Conservation (phyloP, 2,113 vertebrate species). For the Saguinus imperator region DNA sequence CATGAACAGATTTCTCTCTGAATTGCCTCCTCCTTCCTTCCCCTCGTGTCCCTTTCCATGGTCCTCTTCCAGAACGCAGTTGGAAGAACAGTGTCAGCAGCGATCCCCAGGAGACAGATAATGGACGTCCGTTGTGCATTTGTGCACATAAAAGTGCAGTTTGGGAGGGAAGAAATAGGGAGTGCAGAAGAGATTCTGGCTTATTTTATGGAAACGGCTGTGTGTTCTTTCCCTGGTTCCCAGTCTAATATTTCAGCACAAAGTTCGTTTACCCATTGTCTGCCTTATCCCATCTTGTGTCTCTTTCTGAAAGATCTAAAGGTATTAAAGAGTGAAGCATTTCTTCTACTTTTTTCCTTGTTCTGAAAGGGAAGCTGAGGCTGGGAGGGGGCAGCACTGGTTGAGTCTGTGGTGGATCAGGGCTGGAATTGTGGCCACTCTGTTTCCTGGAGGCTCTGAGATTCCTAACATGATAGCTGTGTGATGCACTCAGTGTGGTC, state of each 20-base stretch:
- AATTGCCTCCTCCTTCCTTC: not conserved
- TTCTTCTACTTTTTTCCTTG: not conserved
- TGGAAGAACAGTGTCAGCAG: not conserved
- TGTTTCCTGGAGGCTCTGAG: not conserved
- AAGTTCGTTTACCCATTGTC: not conserved
- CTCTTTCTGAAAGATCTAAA: not conserved
- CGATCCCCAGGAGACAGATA: not conserved
- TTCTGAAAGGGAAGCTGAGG: not conserved
- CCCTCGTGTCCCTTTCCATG: not conserved
- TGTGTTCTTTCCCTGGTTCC: not conserved
- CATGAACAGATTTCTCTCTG: too few species aligned
- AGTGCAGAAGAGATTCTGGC: not conserved
- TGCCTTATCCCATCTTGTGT: not conserved
- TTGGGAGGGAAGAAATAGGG: not conserved
- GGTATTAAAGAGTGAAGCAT: not conserved
- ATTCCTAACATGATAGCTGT: rapidly evolving
- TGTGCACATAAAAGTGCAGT: not conserved
- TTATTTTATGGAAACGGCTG: not conserved
- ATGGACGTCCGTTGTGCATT: not conserved
- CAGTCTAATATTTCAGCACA: not conserved
- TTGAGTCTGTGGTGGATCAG: not conserved
- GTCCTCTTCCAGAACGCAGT: not conserved
- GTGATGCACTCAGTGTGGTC: not conserved
- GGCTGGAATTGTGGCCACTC: not conserved
- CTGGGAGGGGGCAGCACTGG: not conserved